Evolutionary conservation across 2,797 vertebrate genomes (phyloP), one percentile per base, ranked within the genome.

Genomic region (Tokudaia muenninki): DNA sequence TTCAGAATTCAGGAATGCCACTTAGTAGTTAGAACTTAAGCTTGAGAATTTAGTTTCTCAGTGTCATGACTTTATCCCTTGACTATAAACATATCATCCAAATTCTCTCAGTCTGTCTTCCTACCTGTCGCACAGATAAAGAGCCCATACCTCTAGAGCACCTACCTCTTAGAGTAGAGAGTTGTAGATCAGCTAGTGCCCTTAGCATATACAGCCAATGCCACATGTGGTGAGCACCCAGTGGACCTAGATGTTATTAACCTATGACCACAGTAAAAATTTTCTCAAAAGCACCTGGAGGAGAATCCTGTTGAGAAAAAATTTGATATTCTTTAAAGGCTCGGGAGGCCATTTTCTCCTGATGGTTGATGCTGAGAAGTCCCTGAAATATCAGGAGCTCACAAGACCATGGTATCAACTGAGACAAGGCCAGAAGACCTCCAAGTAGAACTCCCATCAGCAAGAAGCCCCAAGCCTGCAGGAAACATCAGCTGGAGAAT

Each of bases 401-500:
- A 74, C 52, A 65, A 65, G 37, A 79, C 55, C 61, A 75, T 44
- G 16, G 1, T 63, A 29, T 78, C 87, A 90, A 87, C 24, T 59
- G 79, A 44, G 11, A 81, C 82, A 92, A 50, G 13, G 47, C 59
- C 41, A 59, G 22, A 74, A 34, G 31, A 52, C 41, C 19, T 26
- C 63, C 6, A 21, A 55, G 1, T 29, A 91, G 63, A 95, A 26
- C 50, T 90, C 52, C 63, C 90, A 78, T 70, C 77, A 96, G 75
- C 29, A 96, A 88, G 96, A 96, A 98, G 44, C 81, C 72, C 55
- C 77, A 26, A 87, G 47, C 86, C 75, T 72, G 24, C 88, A 94
- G 95, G 93, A 97, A 96, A 89, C 84, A 92, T 67, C 72, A 92
- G 55, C 78, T 74, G 72, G 80, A 93, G 94, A 97, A 94, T 78